A percentile compares a stretch with the other conserved stretches of the same genome.
Conservation (phyloP, 1,140 invertebrate species). For the Lethrus apterus region DNA sequence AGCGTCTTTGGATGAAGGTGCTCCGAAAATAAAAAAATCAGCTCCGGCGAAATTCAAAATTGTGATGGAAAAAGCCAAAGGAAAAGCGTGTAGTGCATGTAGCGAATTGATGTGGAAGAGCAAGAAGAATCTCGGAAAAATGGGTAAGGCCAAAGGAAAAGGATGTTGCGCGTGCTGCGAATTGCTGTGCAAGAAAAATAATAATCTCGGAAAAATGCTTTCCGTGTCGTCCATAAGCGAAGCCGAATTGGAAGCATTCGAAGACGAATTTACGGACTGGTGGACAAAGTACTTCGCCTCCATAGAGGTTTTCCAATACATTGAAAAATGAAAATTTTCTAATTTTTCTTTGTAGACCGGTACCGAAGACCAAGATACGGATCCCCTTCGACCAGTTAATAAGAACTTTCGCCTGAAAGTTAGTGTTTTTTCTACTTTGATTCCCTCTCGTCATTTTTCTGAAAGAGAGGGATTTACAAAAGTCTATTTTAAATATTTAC, state of each 20-base stretch:
- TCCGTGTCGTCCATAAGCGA: not conserved
- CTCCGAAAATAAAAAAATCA: not conserved
- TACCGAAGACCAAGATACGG: too few relatives aligned
- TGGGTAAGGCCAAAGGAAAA: not conserved
- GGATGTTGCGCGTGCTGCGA: not conserved
- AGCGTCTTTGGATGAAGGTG: not conserved
- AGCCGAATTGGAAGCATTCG: constrained; percentile 16
- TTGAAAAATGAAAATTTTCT: not conserved
- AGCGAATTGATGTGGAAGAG: not conserved
- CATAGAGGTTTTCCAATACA: constrained; percentile 40
- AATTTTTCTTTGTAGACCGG: too few relatives aligned
- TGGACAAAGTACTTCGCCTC: constrained; percentile 73
- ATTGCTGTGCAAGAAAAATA: constrained; percentile 2
- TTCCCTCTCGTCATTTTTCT: not conserved
- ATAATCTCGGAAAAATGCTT: not conserved
- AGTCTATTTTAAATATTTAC: too few relatives aligned
- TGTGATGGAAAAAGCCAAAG: constrained; percentile 4
- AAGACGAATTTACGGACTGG: constrained; percentile 54
- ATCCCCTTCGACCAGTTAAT: too few relatives aligned
- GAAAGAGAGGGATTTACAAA: too few relatives aligned
- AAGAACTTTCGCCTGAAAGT: too few relatives aligned
- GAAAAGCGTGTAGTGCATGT: constrained; percentile 2
- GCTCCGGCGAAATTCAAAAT: not conserved
- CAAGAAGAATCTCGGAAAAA: not conserved
- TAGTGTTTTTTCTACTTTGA: too few relatives aligned